Evolutionary conservation across 2,113 vertebrate species (phyloP).

Genomic region (Amphiprion percula): DNA sequence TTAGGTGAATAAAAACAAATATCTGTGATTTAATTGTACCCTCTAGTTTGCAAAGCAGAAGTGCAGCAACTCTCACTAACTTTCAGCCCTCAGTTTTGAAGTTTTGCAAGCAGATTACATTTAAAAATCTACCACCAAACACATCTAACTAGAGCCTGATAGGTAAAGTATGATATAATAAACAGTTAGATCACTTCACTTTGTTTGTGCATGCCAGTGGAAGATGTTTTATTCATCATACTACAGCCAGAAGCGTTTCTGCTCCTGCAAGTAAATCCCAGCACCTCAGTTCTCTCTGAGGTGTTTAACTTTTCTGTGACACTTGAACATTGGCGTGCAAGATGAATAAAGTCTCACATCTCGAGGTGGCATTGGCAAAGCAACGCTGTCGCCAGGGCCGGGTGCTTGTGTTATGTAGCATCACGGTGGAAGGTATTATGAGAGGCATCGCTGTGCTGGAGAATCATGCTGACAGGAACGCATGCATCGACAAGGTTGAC

Average conservation of each 20-base stretch:
- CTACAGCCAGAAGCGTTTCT: constrained; percentile 2
- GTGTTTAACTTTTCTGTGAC: constrained; percentile 59
- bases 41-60: background rate
- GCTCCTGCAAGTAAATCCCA: constrained; percentile 31
- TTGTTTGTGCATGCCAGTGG: background rate
- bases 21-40: background rate
- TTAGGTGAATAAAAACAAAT: constrained; percentile 3
- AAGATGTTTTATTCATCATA: constrained; percentile 27
- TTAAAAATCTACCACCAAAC: background rate
- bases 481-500: constrained; percentile 68
- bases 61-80: constrained; percentile 10
- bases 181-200: background rate
- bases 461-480: constrained; percentile 69
- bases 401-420: constrained; percentile 45
- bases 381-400: constrained; percentile 58
- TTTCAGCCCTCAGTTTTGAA: background rate
- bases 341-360: constrained; percentile 66
- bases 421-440: constrained; percentile 67
- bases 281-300: constrained; percentile 46
- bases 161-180: constrained; percentile 8
- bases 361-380: constrained; percentile 71
- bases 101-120: constrained; percentile 4
- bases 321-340: constrained; percentile 60
- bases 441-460: constrained; percentile 55
- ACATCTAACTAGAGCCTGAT: background rate